A percentile compares a stretch with the other conserved stretches of the same genome.
phyloP scores from a whole-genome alignment of 2,888 invertebrate genomes.

The Zeuzera pyrina region DNA sequence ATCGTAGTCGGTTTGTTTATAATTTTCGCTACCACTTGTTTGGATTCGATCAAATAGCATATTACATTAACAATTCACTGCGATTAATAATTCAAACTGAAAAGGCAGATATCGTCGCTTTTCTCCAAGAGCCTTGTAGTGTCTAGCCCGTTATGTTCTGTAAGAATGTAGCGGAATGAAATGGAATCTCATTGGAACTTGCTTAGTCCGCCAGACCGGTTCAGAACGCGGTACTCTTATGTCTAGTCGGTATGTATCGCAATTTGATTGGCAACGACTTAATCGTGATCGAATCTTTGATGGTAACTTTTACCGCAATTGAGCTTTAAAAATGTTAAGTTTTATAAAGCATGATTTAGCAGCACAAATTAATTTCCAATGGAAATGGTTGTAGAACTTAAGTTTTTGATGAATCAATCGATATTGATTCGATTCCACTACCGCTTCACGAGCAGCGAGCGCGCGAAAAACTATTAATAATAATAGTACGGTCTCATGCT shows the following conservation, averaged over 20 bases:
- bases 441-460: slow-evolving; percentile 26
- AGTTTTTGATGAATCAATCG: no score
- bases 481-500: no score
- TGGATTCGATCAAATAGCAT: no score
- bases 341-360: no score
- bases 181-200: slow-evolving; percentile 69
- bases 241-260: slow-evolving; percentile 48
- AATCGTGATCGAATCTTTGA: slow-evolving; percentile 32
- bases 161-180: slow-evolving; percentile 68
- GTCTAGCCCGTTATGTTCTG: slow-evolving; percentile 61
- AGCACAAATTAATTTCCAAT: no score
- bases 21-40: no score
- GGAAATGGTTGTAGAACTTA: no score
- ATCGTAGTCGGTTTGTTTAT: no score
- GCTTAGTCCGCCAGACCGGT: slow-evolving; percentile 54
- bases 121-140: slow-evolving; percentile 23
- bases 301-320: slow-evolving; percentile 5
- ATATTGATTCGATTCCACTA: no score
- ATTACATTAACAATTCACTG: no score
- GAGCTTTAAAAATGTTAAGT: slow-evolving; percentile 12
- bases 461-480: slow-evolving; percentile 37
- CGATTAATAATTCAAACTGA: no score
- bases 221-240: slow-evolving; percentile 39
- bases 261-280: slow-evolving; percentile 56
- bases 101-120: no score